Evolutionary conservation across 2,113 vertebrate genomes (phyloP), one percentile per base, ranked within the genome.

Genomic region (Solenodon paradoxus): DNA sequence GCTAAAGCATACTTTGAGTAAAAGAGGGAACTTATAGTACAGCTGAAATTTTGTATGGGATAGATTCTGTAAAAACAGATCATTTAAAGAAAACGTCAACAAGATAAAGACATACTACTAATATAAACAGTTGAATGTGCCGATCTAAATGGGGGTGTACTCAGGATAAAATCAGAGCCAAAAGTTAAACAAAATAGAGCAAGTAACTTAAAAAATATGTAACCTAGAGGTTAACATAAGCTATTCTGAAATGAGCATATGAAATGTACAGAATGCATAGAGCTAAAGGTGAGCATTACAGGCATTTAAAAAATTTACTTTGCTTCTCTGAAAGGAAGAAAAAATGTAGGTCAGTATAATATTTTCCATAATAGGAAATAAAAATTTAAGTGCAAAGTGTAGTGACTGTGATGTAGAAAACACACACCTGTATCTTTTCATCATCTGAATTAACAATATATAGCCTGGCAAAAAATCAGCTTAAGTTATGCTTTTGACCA

Each of bases 151-250:
- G 42, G 42, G n/a, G 91, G 55, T 40, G n/a, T 3, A 94, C 51
- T 38, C 2, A 61, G 69, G 97, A 88, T 85, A 95, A 95, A 95
- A 80, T 61, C 42, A 93, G 93, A 96, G 95, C 24, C 89, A 91
- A 96, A 97, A 66, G 47, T 88, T 57, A 64, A 94, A 63, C n/a
- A 97, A 97, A 96, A 97, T 79, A 89, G 3, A 72, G 13, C 32
- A 96, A 95, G 47, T 93, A 82, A 75, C 26, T 64, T 95, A 74
- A 93, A 96, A 97, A 97, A 82, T 84, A 80, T 71, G 95, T 97
- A 97, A 47, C 24, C 89, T 89, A 95, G 47, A 75, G 78, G 55
- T 98, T 96, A 96, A 63, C 19, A 88, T 66, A 82, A 71, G 6
- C 45, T 92, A 26, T 69, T 20, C 22, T 87, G 35, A 96, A 95